Conservation (phyloP, 2,888 invertebrate genomes). For the Brenthis ino region DNA sequence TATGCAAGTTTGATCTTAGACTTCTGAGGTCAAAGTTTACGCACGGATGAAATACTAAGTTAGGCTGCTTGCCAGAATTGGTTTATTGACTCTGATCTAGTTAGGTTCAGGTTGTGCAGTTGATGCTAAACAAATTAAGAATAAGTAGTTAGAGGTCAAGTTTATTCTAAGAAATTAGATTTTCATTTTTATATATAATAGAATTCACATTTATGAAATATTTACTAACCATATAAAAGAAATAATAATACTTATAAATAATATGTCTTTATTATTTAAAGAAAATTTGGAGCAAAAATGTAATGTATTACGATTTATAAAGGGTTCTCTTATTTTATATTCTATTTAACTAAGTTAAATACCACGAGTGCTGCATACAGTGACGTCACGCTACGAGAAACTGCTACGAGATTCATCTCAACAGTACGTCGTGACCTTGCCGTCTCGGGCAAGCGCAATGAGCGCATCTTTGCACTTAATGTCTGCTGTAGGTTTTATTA, state of each 20-base stretch:
- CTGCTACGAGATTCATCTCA: slow-evolving; percentile 22
- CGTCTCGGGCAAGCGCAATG: slow-evolving; percentile 29
- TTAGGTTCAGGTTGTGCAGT: slow-evolving; percentile 20
- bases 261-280: too few relatives aligned
- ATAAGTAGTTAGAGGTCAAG: slow-evolving; percentile 6
- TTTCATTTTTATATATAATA: too few relatives aligned
- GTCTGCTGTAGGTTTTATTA: slow-evolving; percentile 16
- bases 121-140: slow-evolving; percentile 17
- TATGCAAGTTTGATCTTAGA: slow-evolving; percentile 18
- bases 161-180: not conserved
- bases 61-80: slow-evolving; percentile 38
- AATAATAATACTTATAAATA: too few relatives aligned
- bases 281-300: too few relatives aligned
- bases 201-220: too few relatives aligned
- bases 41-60: slow-evolving; percentile 46
- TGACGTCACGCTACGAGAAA: slow-evolving; percentile 32
- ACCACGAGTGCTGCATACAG: slow-evolving; percentile 22
- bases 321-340: slow-evolving; percentile 1
- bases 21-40: slow-evolving; percentile 37
- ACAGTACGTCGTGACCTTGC: slow-evolving; percentile 31
- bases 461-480: slow-evolving; percentile 28
- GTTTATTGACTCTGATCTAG: slow-evolving; percentile 23
- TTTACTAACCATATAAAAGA: too few relatives aligned
- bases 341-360: not conserved
- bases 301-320: too few relatives aligned